phyloP scores from a whole-genome alignment of 1,140 invertebrate genomes.

The Ganaspis sp. region DNA sequence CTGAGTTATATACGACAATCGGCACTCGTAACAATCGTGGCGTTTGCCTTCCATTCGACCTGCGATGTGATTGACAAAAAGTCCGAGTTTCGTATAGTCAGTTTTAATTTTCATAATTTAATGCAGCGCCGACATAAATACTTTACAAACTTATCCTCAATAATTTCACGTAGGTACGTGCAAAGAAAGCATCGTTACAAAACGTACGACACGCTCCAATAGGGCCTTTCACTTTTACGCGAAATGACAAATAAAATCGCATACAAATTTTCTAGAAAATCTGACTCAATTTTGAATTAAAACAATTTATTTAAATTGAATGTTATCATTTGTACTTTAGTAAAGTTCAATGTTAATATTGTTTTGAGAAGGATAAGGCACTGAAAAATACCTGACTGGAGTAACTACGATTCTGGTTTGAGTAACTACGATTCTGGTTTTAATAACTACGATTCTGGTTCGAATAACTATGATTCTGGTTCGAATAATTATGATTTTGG shows the following conservation, averaged over 20 bases:
- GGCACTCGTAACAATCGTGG: background rate
- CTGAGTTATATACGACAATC: slow-evolving; percentile 3
- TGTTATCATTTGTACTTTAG: no score
- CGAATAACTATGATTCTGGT: no score
- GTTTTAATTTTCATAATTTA: slow-evolving; percentile 21
- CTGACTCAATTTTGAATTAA: no score
- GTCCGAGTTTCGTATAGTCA: slow-evolving; percentile 19
- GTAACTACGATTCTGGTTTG: no score
- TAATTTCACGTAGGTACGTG: slow-evolving; percentile 58
- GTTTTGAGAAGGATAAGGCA: background rate
- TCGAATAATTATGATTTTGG: no score
- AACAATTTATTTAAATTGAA: no score
- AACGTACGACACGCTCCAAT: background rate
- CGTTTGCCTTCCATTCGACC: slow-evolving; percentile 15
- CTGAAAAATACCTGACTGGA: no score
- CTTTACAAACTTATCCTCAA: slow-evolving; percentile 36
- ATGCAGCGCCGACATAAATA: slow-evolving; percentile 26
- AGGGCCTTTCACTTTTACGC: slow-evolving; percentile 46
- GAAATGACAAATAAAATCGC: slow-evolving; percentile 41
- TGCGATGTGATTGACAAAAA: slow-evolving; percentile 9
- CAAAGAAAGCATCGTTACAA: slow-evolving; percentile 36
- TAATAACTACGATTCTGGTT: no score
- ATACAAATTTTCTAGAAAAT: background rate
- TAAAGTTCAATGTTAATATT: no score
- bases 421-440: no score